Evolutionary conservation across 2,797 vertebrate species (phyloP).

Genomic region (Rhinichthys osculus): DNA sequence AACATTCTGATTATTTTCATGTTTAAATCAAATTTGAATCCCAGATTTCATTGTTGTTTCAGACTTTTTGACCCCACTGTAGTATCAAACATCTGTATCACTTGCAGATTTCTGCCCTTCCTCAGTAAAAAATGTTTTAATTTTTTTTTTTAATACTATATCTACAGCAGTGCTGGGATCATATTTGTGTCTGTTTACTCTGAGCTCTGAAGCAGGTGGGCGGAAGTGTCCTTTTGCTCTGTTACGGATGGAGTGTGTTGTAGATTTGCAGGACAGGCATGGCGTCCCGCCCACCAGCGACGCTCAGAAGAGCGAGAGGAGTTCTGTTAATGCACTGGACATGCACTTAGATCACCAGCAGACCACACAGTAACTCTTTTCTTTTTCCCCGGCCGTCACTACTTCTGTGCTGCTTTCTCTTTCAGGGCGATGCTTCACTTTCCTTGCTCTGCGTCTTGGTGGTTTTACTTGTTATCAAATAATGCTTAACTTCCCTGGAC

Average conservation of each 20-base stretch:
- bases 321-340: conserved; percentile 59
- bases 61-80: not conserved
- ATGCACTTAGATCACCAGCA: conserved; percentile 59
- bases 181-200: not conserved
- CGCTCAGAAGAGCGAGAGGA: conserved; percentile 50
- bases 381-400: conserved; percentile 24
- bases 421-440: conserved; percentile 24
- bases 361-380: conserved; percentile 59
- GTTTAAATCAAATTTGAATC: not conserved
- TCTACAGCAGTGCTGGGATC: not conserved
- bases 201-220: conserved; percentile 20
- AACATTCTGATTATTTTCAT: not conserved
- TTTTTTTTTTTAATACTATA: not conserved
- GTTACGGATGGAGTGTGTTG: conserved; percentile 54
- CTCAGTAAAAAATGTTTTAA: not conserved
- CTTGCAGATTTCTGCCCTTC: not conserved
- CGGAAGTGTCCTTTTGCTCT: not conserved
- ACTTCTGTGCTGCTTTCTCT: conserved; percentile 30
- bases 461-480: conserved; percentile 43
- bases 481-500: conserved; percentile 56
- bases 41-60: not conserved
- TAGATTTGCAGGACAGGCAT: conserved; percentile 51
- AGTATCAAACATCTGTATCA: not conserved
- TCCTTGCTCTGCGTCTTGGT: conserved; percentile 26
- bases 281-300: conserved; percentile 49